These are phyloP conservation scores for Tragelaphus scriptus DNA, from an alignment of 2,113 vertebrate genomes.

Conservation along the genomic window DNA sequence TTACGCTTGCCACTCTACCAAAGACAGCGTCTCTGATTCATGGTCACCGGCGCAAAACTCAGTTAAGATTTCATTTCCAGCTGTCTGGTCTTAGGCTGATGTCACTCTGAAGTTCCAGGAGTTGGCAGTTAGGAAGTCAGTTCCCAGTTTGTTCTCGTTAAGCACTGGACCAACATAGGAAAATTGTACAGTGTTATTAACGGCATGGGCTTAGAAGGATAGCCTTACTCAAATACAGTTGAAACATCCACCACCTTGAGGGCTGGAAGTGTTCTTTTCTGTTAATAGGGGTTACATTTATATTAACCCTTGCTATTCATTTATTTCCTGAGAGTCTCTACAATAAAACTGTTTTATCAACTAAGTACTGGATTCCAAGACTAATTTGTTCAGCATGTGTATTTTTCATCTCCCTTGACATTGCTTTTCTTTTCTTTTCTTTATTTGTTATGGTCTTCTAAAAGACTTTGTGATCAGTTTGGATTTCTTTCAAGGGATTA, in stretches of 20 bases:
- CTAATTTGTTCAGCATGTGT: not conserved
- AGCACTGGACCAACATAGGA: not conserved
- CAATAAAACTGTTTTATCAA: not conserved
- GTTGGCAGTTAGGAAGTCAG: not conserved
- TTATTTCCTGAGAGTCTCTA: not conserved
- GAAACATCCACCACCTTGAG: not conserved
- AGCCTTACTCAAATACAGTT: not conserved
- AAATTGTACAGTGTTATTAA: not conserved
- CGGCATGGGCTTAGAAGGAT: not conserved
- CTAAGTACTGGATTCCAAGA: not conserved
- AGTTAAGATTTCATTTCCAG: not conserved
- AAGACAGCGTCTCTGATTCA: not conserved
- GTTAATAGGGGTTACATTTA: not conserved
- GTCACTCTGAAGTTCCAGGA: not conserved
- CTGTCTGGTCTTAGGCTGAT: not conserved
- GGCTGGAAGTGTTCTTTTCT: not conserved
- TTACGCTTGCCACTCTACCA: not conserved
- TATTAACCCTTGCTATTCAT: not conserved
- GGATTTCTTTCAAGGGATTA: slow-evolving; percentile 57
- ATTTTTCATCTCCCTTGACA: slow-evolving; percentile 8
- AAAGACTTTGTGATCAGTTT: slow-evolving; percentile 15
- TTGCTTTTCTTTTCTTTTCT: not conserved
- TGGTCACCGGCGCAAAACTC: not conserved
- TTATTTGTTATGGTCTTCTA: not conserved
- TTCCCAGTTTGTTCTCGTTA: not conserved